Evolutionary conservation across 2,113 vertebrate genomes (phyloP).

Genomic region (Sebastes fasciatus): DNA sequence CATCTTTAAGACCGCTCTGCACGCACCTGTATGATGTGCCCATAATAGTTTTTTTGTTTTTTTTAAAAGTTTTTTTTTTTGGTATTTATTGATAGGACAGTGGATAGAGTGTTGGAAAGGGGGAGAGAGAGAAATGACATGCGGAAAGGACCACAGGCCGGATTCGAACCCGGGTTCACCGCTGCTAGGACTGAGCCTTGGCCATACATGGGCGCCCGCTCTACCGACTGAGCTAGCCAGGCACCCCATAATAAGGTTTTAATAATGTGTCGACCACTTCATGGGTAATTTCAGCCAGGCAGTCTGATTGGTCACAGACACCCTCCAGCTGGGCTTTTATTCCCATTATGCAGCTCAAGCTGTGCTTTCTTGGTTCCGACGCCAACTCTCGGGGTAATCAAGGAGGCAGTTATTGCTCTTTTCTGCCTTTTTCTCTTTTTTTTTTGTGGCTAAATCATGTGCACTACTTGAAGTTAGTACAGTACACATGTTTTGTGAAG

Average conservation of each 20-base stretch:
- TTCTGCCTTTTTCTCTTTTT: background rate
- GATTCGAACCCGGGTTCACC: too few species aligned
- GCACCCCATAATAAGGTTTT: slow-evolving; percentile 39
- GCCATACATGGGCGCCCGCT: too few species aligned
- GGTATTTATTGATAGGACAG: too few species aligned
- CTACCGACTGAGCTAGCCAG: too few species aligned
- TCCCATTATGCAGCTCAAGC: slow-evolving; percentile 44
- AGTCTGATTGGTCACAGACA: slow-evolving; percentile 57
- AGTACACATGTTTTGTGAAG: background rate
- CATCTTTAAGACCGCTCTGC: background rate
- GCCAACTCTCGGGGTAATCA: slow-evolving; percentile 46
- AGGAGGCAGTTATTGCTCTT: slow-evolving; percentile 20
- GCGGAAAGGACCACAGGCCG: too few species aligned
- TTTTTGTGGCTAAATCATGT: background rate
- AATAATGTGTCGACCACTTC: slow-evolving; percentile 50
- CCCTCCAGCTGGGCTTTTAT: slow-evolving; percentile 45
- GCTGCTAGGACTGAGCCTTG: too few species aligned
- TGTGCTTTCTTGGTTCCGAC: slow-evolving; percentile 39
- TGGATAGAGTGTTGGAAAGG: too few species aligned
- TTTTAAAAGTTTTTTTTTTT: too few species aligned
- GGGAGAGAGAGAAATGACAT: too few species aligned
- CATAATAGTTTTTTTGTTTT: slow-evolving; percentile 13
- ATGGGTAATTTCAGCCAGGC: slow-evolving; percentile 48
- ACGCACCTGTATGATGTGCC: slow-evolving; percentile 16
- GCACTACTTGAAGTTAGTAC: background rate